Base-by-base conservation (phyloP, 2,888 invertebrate species). In the Xanthorhoe spadicearia region DNA sequence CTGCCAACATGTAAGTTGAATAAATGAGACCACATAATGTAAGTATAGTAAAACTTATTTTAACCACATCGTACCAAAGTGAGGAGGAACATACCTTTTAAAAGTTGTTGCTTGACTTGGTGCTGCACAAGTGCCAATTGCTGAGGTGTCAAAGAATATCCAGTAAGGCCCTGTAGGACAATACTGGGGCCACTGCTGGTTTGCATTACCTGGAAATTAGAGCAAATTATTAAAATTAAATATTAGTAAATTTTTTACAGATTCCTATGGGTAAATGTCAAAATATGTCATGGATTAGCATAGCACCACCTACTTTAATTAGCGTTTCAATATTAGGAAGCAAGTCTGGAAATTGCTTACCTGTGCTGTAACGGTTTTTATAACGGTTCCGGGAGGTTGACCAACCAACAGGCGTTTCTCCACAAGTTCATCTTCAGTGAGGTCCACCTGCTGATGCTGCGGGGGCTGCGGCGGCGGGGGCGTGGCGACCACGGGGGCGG, bases 351-450 rank as follows among this genome's bases (percentile, higher is more conserved):
- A 51, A 51, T 51, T 13, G 6, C n/a, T 68, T 68, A 93, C 93
- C 90, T 97, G 97, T 0, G 97, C 97, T 0, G 97, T 97, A 7
- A 97, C 97, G 76, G 97, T 97, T 85, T 97, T 97, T 66, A 97
- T 97, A 0, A 97, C 95, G 0, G 97, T 97, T 60, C 97, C 97
- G 0, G 97, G 96, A 4, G 97, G 97, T 84, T 97, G 97, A 2
- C 96, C 97, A 32, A 94, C 95, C 18, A 97, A 85, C 1, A 97
- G 89, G 9, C 95, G 95, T 74, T 96, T 96, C 82, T 97, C 97
- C 48, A 96, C 95, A 48, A 92, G 78, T 74, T 93, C 93, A 74
- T 86, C 94, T 83, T 89, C 94, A 61, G 84, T 93, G 70, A 91
- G 92, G 57, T 82, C 84, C 18, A 77, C 81, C 56, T 76, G 81